Evolutionary conservation across 2,888 invertebrate species (phyloP).

Genomic region (Ptychoptera contaminata): DNA sequence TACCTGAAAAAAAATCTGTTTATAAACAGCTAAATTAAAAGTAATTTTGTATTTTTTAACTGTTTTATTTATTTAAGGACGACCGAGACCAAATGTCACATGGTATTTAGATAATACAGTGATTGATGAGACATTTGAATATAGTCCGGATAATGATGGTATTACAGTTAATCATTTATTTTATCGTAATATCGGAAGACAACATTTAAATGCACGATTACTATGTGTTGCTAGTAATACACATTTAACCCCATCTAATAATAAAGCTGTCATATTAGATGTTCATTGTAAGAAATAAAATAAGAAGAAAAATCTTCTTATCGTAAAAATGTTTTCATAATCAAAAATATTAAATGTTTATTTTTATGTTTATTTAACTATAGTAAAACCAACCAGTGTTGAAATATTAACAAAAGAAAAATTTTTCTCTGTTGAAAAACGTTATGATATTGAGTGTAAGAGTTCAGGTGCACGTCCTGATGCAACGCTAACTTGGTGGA

Average conservation of each 20-base stretch:
- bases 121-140: conserved; percentile 68
- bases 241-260: conserved; percentile 60
- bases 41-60: no score
- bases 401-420: conserved; percentile 70
- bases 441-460: conserved; percentile 75
- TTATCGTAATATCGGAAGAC: conserved; percentile 63
- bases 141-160: conserved; percentile 50
- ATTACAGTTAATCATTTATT: conserved; percentile 63
- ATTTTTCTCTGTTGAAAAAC: conserved; percentile 68
- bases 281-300: conserved; percentile 55
- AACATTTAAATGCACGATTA: conserved; percentile 67
- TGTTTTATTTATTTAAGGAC: conserved; percentile 34
- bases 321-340: no score
- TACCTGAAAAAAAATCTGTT: conserved; percentile 19
- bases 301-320: no score
- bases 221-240: conserved; percentile 81
- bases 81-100: conserved; percentile 60
- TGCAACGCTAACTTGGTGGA: conserved; percentile 82
- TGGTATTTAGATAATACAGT: conserved; percentile 77
- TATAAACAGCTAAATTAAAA: no score
- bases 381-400: conserved; percentile 76
- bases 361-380: not conserved
- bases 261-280: conserved; percentile 64
- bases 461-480: conserved; percentile 75
- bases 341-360: no score